Evolutionary conservation across 2,113 vertebrate species (phyloP), one percentile per base, ranked within the genome.

Genomic region (Lagopus leucura): DNA sequence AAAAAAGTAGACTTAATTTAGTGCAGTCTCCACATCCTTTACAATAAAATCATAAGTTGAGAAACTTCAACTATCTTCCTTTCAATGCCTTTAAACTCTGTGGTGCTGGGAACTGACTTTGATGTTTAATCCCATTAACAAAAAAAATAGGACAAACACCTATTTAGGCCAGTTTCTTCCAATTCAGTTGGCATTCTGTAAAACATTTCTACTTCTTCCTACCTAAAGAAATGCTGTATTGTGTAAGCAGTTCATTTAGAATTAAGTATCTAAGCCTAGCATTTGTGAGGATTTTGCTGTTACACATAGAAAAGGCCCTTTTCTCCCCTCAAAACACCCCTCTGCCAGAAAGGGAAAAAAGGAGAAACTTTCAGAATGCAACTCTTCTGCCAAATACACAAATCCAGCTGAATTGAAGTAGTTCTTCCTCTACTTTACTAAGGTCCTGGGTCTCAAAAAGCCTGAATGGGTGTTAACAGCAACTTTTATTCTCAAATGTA

Each of bases 91-190:
- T 67, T 86, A 72, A 93, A 92, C 43, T 92, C 72, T 63, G 78
- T 58, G 69, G 82, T 88, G 70, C 73, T 75, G 58, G 42, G 40
- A 92, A 82, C 27, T 74, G 63, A 89, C 95, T 97, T 95, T 97
- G 94, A 96, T 88, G 93, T 96, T 95, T 95, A 97, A 96, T 94
- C 94, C 60, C 84, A 79, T 96, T 93, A 97, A 92, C 0, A 0
- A 92, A 94, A 60, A 63, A 97, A 94, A 89, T 86, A 92, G 91
- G 78, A 82, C 91, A 85, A 90, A 88, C 75, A 93, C 91, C 93
- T 92, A 92, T 64, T 94, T 92, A 94, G 75, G 79, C 69, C 84
- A 74, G 36, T 77, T 88, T 84, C 61, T 95, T 94, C 70, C 89
- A 82, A 86, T 82, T 89, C 85, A 79, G 27, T 36, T 93, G 65